Percentiles rank a stretch among this genome's conserved stretches.
phyloP scores from a whole-genome alignment of 2,888 invertebrate species.

The Phasia obesa region DNA sequence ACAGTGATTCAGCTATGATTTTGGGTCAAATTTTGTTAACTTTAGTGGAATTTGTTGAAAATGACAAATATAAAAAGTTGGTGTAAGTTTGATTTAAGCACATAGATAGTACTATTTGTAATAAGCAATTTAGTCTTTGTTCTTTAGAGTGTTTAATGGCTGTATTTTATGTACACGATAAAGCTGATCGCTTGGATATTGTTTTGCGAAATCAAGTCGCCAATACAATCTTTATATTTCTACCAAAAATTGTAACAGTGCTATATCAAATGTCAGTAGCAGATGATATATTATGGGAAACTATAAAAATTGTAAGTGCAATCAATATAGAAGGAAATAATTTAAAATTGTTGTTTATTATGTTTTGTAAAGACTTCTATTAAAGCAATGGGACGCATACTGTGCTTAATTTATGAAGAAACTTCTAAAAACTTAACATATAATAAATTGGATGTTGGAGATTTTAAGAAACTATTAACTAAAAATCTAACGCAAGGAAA shows the following conservation, averaged over 20 bases:
- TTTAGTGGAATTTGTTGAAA: conserved; percentile 86
- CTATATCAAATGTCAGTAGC: conserved; percentile 83
- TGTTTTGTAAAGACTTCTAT: conserved; percentile 74
- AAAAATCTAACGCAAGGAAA: conserved; percentile 10
- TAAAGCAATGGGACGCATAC: conserved; percentile 78
- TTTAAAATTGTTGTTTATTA: background rate
- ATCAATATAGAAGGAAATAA: background rate
- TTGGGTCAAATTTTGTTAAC: conserved; percentile 87
- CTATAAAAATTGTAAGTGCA: conserved; percentile 84
- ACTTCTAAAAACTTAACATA: conserved; percentile 75
- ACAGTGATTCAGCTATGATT: conserved; percentile 84
- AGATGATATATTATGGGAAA: conserved; percentile 85
- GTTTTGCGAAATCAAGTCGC: conserved; percentile 84
- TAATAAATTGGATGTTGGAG: conserved; percentile 73
- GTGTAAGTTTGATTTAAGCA: conserved; percentile 83
- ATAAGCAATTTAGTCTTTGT: conserved; percentile 60
- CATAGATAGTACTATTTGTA: background rate
- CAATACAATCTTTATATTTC: conserved; percentile 84
- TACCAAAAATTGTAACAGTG: conserved; percentile 85
- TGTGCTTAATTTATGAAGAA: conserved; percentile 80
- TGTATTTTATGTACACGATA: conserved; percentile 85
- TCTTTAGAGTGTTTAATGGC: conserved; percentile 84
- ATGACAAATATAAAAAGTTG: conserved; percentile 86
- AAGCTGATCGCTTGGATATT: conserved; percentile 84
- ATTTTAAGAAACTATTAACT: conserved; percentile 73